A percentile compares a stretch with the other conserved stretches of the same genome.
These are phyloP conservation scores for Bradysia coprophila DNA, from an alignment of 1,140 invertebrate genomes.

Conservation along the genomic window DNA sequence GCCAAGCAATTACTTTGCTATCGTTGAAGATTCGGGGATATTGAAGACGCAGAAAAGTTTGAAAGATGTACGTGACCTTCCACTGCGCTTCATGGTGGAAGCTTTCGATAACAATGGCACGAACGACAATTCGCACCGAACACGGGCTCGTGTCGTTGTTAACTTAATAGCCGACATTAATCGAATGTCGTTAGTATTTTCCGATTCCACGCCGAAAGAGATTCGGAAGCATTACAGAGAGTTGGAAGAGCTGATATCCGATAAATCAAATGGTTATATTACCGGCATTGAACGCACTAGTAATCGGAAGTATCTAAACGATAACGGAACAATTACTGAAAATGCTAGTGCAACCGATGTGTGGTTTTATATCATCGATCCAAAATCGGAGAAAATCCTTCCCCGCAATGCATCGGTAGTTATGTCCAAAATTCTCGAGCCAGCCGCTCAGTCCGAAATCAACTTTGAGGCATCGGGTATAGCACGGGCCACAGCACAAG, in stretches of 20 bases:
- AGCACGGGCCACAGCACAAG: slow-evolving; percentile 41
- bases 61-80: slow-evolving; percentile 42
- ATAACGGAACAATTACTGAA: slow-evolving; percentile 53
- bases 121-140: slow-evolving; percentile 16
- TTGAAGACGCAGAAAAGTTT: slow-evolving; percentile 52
- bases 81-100: slow-evolving; percentile 52
- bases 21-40: slow-evolving; percentile 54
- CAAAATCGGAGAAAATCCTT: slow-evolving; percentile 52
- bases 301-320: slow-evolving; percentile 39
- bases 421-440: slow-evolving; percentile 32
- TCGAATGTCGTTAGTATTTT: slow-evolving; percentile 58
- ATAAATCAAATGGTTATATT: slow-evolving; percentile 45
- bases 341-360: slow-evolving; percentile 62
- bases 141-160: slow-evolving; percentile 23
- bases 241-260: slow-evolving; percentile 48
- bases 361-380: slow-evolving; percentile 74
- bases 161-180: slow-evolving; percentile 49
- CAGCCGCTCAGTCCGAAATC: slow-evolving; percentile 36
- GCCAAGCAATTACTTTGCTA: slow-evolving; percentile 37
- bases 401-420: slow-evolving; percentile 47
- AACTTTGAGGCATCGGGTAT: slow-evolving; percentile 42
- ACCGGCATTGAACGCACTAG: slow-evolving; percentile 62
- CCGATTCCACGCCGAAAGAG: slow-evolving; percentile 48
- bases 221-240: slow-evolving; percentile 42
- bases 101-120: slow-evolving; percentile 24